Percentiles rank a stretch among this genome's conserved stretches.
Conservation (phyloP, 2,113 vertebrate species). For the Tetrax tetrax region DNA sequence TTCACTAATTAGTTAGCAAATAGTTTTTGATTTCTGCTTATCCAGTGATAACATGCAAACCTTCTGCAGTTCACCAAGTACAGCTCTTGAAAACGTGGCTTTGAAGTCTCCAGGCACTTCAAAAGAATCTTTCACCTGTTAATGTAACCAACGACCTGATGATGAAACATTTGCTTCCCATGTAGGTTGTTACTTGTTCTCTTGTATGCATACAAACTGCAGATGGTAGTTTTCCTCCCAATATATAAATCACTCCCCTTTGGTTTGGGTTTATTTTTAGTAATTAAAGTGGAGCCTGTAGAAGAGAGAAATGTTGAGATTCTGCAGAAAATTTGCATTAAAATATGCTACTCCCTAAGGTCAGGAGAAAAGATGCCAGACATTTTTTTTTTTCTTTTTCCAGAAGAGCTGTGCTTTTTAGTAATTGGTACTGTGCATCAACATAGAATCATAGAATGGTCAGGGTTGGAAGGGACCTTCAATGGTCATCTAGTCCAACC, state of each 20-base stretch:
- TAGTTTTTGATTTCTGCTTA: background rate
- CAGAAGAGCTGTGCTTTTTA: background rate
- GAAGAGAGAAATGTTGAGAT: background rate
- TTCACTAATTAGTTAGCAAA: background rate
- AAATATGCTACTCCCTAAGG: background rate
- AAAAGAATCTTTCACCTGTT: background rate
- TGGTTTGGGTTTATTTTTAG: background rate
- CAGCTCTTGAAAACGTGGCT: background rate
- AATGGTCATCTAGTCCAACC: too few relatives aligned
- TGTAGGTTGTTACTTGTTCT: background rate
- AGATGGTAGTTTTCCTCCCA: background rate
- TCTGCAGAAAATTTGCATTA: background rate
- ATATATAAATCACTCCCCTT: background rate
- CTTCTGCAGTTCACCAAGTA: background rate
- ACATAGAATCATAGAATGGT: too few relatives aligned
- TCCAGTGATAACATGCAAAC: background rate
- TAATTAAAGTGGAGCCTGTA: background rate
- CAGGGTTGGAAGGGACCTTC: too few relatives aligned
- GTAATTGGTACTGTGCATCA: background rate
- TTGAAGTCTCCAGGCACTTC: background rate
- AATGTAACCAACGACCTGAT: background rate
- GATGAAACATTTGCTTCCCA: background rate
- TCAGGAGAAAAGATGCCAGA: background rate
- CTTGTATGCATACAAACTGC: background rate
- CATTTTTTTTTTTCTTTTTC: background rate